Base-by-base conservation (phyloP, 2,113 vertebrate genomes). In the Coryphaenoides rupestris region DNA sequence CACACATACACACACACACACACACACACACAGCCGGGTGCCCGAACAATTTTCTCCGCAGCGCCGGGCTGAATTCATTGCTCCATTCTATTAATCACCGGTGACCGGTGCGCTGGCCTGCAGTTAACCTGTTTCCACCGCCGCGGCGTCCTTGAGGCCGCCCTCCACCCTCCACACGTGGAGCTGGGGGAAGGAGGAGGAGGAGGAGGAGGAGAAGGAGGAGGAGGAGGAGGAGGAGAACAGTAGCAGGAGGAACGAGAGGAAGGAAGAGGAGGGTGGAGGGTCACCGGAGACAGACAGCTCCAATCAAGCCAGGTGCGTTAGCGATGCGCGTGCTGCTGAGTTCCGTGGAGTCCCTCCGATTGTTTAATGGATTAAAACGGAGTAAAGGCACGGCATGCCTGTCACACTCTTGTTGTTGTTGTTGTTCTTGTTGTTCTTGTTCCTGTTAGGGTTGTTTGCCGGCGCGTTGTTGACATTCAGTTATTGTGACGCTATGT, bases 51-150 rank as follows among this genome's bases (percentile, higher is more conserved):
- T 50, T 67, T 72, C 57, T 70, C 63, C 46, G 23, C 58, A 58
- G 58, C 60, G 64, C 19, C 13, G 56, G 33, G 52, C 58, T 63
- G 49, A 65, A 72, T 55, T 69, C 45, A 68, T 80, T 78, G 69
- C 28, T 63, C 21, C 28, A 24, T 66, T 75, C 40, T 62, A 82
- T 69, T 71, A 77, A 76, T 80, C 62, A 80, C 69, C 21, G n/a
- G 21, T 66, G 69, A 76, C 62, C 63, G 78, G 58, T 33, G 28
- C 10, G 28, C 58, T 45, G 33, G 26, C 50, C 33, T 69, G 33
- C n/a, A 60, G 63, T 71, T 65, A 70, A 68, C 59, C 64, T 1
- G 4, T 61, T 23, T 33, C 60, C 55, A 70, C 52, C 55, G 24
- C 53, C 60, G 52, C 12, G 33, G 28, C 66, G 47, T 63, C 58